Base-by-base conservation (phyloP, 1,140 invertebrate genomes). In the Cyclargus thomasi region DNA sequence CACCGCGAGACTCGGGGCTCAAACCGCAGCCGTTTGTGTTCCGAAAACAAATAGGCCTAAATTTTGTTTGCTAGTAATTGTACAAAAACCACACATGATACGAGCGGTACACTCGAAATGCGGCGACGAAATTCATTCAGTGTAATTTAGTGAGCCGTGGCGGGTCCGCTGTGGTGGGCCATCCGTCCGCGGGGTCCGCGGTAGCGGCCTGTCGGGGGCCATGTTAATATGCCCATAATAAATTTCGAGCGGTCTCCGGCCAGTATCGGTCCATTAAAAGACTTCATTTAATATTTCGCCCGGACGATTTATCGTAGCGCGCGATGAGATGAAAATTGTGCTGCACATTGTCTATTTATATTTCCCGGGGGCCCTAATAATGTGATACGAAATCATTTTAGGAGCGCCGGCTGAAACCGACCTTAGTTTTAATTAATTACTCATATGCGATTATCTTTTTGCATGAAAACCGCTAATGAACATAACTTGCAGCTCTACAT, bases 151-250 rank as follows among this genome's bases (percentile, higher is more conserved):
- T 81, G 82, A 76, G 81, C 78, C 76, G 70, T 79, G 82, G 82
- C 82, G 82, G 78, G 84, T 70, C 82, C 80, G 77, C 73, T 74
- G 73, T 72, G 64, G 69, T 47, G 67, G 71, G 47, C 76, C 77
- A 79, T 81, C 81, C 76, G 81, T 79, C 77, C 83, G 82, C 82
- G 82, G 78, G 79, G 83, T 70, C 82, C 80, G 76, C 73, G 74
- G 71, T 73, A 65, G 68, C 36, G 65, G 71, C 47, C 75, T 76
- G 39, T 16, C 39, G 39, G 39, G 39, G 39, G 10, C 39, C 39
- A 47, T 78, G 81, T 82, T 85, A 81, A 86, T 85, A 88, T 82
- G 74, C 78, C 81, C 82, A 87, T 85, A 85, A 86, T 85, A 82
- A 83, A 86, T 86, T 87, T 83, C 69, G 71, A 78, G 77, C 71